Percentiles rank a stretch among this genome's conserved stretches.
Evolutionary conservation across 2,113 vertebrate species (phyloP).

Genomic region (Corvus cornix): DNA sequence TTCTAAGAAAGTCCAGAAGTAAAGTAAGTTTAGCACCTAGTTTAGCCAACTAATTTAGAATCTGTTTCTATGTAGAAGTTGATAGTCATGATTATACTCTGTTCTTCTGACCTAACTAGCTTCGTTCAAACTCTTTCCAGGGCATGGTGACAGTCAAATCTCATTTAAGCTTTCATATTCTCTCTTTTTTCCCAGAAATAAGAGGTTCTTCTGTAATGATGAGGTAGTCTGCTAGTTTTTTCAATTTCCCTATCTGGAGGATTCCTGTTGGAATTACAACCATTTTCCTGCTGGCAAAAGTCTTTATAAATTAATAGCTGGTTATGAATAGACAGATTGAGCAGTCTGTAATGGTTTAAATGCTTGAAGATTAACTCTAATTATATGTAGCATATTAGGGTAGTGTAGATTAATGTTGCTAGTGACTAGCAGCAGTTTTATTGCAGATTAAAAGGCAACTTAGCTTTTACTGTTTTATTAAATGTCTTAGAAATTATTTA

Average conservation of each 20-base stretch:
- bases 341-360: slow-evolving; percentile 1
- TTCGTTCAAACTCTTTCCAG: not conserved
- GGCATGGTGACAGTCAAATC: not conserved
- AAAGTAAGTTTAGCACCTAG: not conserved
- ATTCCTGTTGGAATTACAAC: not conserved
- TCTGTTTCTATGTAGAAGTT: not conserved
- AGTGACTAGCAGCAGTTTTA: slow-evolving; percentile 14
- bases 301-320: slow-evolving; percentile 10
- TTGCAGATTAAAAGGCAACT: not conserved
- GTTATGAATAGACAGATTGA: slow-evolving; percentile 20
- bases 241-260: not conserved
- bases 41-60: not conserved
- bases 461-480: not conserved
- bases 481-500: not conserved
- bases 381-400: slow-evolving; percentile 22
- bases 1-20: not conserved
- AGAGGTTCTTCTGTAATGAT: not conserved
- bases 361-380: slow-evolving; percentile 25
- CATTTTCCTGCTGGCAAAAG: not conserved
- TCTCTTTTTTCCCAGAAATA: not conserved
- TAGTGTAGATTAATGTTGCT: not conserved
- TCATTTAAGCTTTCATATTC: not conserved
- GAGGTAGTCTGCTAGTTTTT: not conserved
- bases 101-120: not conserved
- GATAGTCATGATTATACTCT: not conserved